Conservation (phyloP, 2,113 vertebrate genomes). For the Okapia johnstoni region DNA sequence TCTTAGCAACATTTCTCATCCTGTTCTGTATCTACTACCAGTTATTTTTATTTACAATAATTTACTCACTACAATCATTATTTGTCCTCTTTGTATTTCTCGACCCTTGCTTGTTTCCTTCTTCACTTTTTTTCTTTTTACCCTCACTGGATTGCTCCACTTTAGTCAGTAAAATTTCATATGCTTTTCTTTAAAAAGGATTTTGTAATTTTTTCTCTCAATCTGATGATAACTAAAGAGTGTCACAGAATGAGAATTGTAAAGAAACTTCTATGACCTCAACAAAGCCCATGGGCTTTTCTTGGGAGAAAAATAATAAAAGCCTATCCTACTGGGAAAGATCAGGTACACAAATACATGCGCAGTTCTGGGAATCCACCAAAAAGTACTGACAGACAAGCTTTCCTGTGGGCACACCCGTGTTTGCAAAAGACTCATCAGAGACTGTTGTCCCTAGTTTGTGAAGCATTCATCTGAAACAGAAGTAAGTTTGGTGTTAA, state of each 20-base stretch:
- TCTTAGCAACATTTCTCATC: background rate
- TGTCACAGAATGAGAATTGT: background rate
- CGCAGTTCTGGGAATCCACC: background rate
- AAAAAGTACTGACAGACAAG: background rate
- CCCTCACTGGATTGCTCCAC: background rate
- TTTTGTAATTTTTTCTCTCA: background rate
- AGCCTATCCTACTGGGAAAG: background rate
- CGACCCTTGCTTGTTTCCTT: background rate
- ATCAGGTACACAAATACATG: background rate
- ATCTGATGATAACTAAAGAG: background rate
- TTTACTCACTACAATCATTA: background rate
- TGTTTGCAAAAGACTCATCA: background rate
- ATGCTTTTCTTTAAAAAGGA: background rate
- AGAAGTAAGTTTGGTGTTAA: background rate
- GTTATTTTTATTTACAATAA: background rate
- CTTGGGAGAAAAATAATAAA: background rate
- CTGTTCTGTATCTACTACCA: background rate
- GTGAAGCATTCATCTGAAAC: background rate
- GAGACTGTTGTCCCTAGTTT: background rate
- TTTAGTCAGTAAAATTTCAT: background rate
- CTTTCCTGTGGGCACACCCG: background rate
- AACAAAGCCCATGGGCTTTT: background rate
- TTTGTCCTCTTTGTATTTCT: background rate
- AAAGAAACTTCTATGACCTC: background rate
- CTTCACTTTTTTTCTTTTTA: background rate